A percentile compares a stretch with the other conserved stretches of the same genome.
These are phyloP conservation scores for Eupeodes luniger DNA, from an alignment of 2,888 invertebrate genomes.

Conservation along the genomic window DNA sequence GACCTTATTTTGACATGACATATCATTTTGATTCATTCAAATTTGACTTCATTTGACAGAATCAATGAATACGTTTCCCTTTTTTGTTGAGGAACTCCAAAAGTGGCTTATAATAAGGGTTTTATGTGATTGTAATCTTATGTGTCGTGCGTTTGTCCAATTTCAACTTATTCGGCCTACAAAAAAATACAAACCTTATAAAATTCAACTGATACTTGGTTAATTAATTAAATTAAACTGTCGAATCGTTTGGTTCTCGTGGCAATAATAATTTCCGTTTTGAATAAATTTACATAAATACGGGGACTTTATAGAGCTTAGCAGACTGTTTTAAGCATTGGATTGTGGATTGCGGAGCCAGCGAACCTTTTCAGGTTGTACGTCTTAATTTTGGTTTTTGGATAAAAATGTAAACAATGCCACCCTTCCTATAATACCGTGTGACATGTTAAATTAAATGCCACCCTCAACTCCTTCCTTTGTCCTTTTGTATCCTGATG, in stretches of 20 bases:
- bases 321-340: constrained; percentile 9
- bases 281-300: constrained; percentile 64
- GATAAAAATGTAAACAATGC: constrained; percentile 60
- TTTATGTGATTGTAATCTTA: constrained; percentile 13
- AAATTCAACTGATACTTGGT: constrained; percentile 66
- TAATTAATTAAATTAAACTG: constrained; percentile 74
- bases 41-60: constrained; percentile 45
- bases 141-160: constrained; percentile 44
- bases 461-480: constrained; percentile 23
- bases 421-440: constrained; percentile 63
- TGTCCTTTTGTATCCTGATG: neutral
- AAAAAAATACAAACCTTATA: neutral
- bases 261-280: constrained; percentile 75
- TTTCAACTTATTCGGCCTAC: constrained; percentile 1
- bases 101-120: neutral
- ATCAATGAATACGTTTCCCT: neutral
- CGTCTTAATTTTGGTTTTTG: constrained; percentile 37
- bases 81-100: constrained; percentile 1
- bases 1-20: constrained; percentile 60
- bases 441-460: constrained; percentile 74
- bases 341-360: neutral
- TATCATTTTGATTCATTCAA: constrained; percentile 32
- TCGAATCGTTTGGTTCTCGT: constrained; percentile 71
- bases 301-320: neutral
- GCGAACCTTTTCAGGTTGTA: neutral